phyloP scores from a whole-genome alignment of 2,797 vertebrate genomes.

The Salarias fasciatus region DNA sequence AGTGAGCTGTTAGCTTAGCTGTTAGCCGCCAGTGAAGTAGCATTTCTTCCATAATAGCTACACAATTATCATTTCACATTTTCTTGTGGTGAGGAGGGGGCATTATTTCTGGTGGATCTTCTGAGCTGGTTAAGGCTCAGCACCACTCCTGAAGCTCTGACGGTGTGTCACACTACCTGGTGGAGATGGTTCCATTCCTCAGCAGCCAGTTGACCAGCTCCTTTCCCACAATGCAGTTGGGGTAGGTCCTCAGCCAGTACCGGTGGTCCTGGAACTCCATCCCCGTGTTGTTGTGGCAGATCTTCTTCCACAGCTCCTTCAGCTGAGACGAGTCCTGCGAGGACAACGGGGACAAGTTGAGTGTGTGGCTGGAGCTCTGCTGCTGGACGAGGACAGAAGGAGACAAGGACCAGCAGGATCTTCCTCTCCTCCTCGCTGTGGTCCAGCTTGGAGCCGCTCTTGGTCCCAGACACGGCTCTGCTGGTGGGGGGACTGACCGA shows the following conservation, averaged over 20 bases:
- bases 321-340: constrained; percentile 94
- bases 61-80: too few relatives aligned
- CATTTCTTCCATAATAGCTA: too few relatives aligned
- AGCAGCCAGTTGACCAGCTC: constrained; percentile 98
- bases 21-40: too few relatives aligned
- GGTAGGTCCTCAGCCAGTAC: constrained; percentile 97
- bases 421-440: constrained; percentile 96
- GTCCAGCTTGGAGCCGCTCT: constrained; percentile 86
- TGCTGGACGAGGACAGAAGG: too few relatives aligned
- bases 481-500: constrained; percentile 94
- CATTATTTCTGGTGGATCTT: too few relatives aligned
- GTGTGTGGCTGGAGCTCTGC: too few relatives aligned
- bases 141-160: too few relatives aligned
- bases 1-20: too few relatives aligned
- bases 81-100: too few relatives aligned
- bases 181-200: constrained; percentile 94
- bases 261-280: constrained; percentile 99
- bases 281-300: constrained; percentile 95
- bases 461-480: constrained; percentile 81
- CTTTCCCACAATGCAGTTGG: constrained; percentile 98
- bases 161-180: too few relatives aligned
- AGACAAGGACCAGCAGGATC: constrained; percentile 89
- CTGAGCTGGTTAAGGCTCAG: too few relatives aligned
- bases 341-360: background rate
- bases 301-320: constrained; percentile 98